Percentiles rank a stretch among this genome's conserved stretches.
Evolutionary conservation across 1,140 invertebrate genomes (phyloP).

Genomic region (Drosophila sulfurigaster): DNA sequence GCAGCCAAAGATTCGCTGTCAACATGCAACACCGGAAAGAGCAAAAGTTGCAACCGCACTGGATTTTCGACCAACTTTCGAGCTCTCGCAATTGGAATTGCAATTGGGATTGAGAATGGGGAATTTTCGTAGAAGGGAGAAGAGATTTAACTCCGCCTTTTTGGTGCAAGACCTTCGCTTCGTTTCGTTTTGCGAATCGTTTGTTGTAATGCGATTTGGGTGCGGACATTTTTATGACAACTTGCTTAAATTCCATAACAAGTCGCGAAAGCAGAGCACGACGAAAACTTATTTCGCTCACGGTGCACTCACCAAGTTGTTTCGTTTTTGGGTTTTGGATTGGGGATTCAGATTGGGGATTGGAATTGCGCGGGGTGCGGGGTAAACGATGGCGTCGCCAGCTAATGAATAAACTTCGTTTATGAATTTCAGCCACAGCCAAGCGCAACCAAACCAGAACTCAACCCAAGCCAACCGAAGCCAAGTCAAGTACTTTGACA

Average conservation of each 20-base stretch:
- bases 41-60: constrained; percentile 75
- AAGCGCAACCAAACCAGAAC: too few species aligned
- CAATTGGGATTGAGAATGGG: constrained; percentile 8
- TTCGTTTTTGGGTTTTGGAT: constrained; percentile 15
- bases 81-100: constrained; percentile 54
- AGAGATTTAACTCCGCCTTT: constrained; percentile 9
- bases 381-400: constrained; percentile 32
- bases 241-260: constrained; percentile 80
- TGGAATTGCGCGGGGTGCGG: too few species aligned
- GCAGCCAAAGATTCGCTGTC: constrained; percentile 26
- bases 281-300: constrained; percentile 72
- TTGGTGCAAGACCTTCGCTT: background rate
- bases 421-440: constrained; percentile 51
- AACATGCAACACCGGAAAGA: constrained; percentile 69
- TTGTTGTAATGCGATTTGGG: constrained; percentile 62
- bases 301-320: constrained; percentile 37
- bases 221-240: constrained; percentile 80
- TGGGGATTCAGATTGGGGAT: too few species aligned
- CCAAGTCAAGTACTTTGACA: constrained; percentile 20
- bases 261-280: constrained; percentile 35
- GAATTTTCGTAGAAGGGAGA: background rate
- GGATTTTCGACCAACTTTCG: constrained; percentile 63
- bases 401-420: constrained; percentile 78
- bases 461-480: background rate
- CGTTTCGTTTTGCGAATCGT: constrained; percentile 10